Base-by-base conservation (phyloP, 1,140 invertebrate genomes). In the Aplysia californica region DNA sequence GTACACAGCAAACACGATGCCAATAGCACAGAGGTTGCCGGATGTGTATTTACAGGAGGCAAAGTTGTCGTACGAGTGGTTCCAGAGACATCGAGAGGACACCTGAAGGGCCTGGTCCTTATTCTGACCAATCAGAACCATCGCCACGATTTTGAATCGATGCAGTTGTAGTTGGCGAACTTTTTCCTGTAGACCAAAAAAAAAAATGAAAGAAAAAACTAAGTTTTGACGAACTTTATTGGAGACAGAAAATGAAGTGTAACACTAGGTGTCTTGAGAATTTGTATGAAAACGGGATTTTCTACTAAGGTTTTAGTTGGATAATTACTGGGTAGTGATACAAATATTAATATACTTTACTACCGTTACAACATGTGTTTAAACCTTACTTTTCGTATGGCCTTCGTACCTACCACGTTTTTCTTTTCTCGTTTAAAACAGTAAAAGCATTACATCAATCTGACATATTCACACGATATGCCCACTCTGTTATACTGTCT, bases 1-100 rank as follows among this genome's bases (percentile, higher is more conserved):
- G 75, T 89, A 89, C 20, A 87, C 80, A 6, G 78, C 88, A 77
- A 85, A 89, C n/a, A 89, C 84, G 55, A 83, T 85, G 2, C 84
- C 88, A 33, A 85, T 76, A 29, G 86, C 86, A 77, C 81, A 84
- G 31, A 86, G 79, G 50, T 79, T 79, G 29, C 74, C 80, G 26
- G 82, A 79, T 50, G 85, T 82, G 23, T 83, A 78, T 26, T 76
- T 80, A 2, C 78, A 83, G 50, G 83, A 82, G 20, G 86, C 80
- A 66, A 79, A 85, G 79, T 87, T 89, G 77, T 89, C 88, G 66
- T 81, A 82, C 73, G 79, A 76, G 36, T 85, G 78, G 75, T 89
- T 83, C 88, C 88, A 89, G 1, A 89, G 77, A 78, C 85, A 89
- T 26, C 87, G 77, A 23, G 87, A 88, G 2, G 82, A 81, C 10